These are phyloP conservation scores for Theropithecus gelada DNA, from an alignment of 2,113 vertebrate genomes.

Conservation along the genomic window DNA sequence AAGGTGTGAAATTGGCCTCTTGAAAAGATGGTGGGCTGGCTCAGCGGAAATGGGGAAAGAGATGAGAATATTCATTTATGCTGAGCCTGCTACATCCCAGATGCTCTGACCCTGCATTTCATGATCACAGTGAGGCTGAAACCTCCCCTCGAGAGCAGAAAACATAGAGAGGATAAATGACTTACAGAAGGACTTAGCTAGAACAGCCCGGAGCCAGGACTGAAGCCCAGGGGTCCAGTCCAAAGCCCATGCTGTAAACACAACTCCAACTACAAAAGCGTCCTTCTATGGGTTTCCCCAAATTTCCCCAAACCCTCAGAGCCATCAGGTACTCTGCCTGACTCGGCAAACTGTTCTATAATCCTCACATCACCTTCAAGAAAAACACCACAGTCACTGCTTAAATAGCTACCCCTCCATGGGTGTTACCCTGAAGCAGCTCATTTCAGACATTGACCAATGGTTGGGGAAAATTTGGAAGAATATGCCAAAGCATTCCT, in stretches of 20 bases:
- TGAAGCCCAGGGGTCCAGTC: neutral
- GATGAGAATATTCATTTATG: neutral
- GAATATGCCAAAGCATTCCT: neutral
- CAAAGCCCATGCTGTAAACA: neutral
- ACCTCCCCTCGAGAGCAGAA: neutral
- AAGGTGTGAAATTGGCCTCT: neutral
- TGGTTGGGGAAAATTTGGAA: neutral
- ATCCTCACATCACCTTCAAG: too few species aligned
- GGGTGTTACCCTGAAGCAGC: neutral
- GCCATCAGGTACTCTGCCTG: neutral
- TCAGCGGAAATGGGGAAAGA: neutral
- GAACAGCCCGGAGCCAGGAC: neutral
- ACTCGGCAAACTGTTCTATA: neutral
- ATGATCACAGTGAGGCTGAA: neutral
- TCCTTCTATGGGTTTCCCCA: neutral
- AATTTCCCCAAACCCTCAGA: neutral
- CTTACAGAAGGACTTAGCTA: neutral
- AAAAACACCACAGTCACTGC: neutral
- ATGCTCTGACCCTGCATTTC: neutral
- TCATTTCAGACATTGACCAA: neutral
- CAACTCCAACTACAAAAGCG: rapidly evolving
- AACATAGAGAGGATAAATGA: neutral
- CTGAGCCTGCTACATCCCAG: rapidly evolving
- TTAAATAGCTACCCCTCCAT: neutral
- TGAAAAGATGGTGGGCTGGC: neutral